Evolutionary conservation across 2,797 vertebrate genomes (phyloP).

Genomic region (Sebastes baramenuke): DNA sequence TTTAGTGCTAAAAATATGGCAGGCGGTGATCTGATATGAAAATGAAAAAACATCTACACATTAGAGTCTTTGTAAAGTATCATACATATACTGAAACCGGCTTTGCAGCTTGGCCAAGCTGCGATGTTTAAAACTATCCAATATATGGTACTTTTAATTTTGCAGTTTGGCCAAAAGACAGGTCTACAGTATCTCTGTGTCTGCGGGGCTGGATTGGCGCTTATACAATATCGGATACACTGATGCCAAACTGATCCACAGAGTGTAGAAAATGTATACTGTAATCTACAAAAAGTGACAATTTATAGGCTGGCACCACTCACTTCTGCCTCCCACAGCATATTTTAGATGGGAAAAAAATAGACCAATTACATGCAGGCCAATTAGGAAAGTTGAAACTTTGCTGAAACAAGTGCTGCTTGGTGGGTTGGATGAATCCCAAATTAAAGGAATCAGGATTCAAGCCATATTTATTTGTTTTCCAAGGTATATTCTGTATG

Average conservation of each 20-base stretch:
- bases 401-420: not conserved
- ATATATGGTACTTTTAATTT: not conserved
- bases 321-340: not conserved
- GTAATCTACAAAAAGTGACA: not conserved
- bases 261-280: not conserved
- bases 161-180: not conserved
- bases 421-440: not conserved
- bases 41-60: not conserved
- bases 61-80: not conserved
- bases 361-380: not conserved
- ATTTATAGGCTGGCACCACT: conserved; percentile 3
- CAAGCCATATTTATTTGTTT: not conserved
- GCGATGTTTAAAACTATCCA: not conserved
- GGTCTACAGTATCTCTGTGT: not conserved
- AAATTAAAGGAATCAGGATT: not conserved
- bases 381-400: conserved; percentile 22
- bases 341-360: not conserved
- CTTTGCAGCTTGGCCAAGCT: not conserved
- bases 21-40: not conserved
- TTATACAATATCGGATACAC: not conserved
- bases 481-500: not conserved
- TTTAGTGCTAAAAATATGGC: not conserved
- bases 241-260: not conserved
- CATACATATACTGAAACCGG: not conserved
- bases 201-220: not conserved